These are phyloP conservation scores for Hymenopus coronatus DNA, from an alignment of 2,888 invertebrate genomes.

Conservation along the genomic window DNA sequence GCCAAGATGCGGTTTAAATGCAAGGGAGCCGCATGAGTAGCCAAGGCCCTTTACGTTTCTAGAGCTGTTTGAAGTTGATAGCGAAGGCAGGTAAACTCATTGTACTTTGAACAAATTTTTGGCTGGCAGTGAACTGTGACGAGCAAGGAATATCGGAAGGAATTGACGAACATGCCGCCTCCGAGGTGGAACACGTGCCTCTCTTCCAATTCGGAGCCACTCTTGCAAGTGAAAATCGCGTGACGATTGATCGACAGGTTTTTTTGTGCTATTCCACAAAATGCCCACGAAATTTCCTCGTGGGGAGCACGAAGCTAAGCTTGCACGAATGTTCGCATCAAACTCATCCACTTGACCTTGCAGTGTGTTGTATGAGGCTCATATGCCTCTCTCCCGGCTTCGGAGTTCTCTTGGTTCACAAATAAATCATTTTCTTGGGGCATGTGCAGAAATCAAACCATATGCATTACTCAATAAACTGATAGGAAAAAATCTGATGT, in stretches of 20 bases:
- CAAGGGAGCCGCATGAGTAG: background rate
- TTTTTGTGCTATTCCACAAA: background rate
- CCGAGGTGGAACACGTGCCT: background rate
- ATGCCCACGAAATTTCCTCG: background rate
- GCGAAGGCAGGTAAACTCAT: background rate
- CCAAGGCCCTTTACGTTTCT: background rate
- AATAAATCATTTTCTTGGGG: no score
- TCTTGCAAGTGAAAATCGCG: no score
- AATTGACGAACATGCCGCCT: background rate
- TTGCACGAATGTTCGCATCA: background rate
- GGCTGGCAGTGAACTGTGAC: background rate
- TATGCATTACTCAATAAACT: no score
- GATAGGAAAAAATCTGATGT: no score
- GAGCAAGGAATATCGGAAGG: background rate
- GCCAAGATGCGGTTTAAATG: no score
- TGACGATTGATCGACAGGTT: background rate
- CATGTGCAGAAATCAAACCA: no score
- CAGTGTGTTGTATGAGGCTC: background rate
- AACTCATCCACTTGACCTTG: background rate
- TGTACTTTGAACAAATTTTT: background rate
- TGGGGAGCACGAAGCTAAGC: background rate
- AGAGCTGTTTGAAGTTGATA: background rate
- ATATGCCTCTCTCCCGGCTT: no score
- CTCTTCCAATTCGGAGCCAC: background rate
- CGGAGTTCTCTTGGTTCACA: no score